A percentile compares a stretch with the other conserved stretches of the same genome.
Evolutionary conservation across 2,797 vertebrate species (phyloP).

Genomic region (Bradypodion pumilum): DNA sequence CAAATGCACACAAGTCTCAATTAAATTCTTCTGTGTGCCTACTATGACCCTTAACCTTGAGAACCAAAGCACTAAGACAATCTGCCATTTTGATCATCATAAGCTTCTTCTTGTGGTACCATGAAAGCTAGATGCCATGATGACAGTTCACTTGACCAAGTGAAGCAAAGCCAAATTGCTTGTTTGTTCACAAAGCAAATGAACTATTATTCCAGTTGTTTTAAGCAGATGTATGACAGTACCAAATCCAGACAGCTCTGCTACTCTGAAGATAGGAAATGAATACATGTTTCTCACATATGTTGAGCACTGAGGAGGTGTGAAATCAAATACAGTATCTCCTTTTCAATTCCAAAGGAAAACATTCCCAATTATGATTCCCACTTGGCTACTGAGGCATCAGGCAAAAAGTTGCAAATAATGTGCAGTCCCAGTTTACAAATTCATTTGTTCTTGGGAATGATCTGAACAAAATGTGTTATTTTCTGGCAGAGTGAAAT

Average conservation of each 20-base stretch:
- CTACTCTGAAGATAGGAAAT: not conserved
- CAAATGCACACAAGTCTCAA: not conserved
- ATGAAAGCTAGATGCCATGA: not conserved
- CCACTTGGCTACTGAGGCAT: not conserved
- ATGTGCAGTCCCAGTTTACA: not conserved
- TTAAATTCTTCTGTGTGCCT: not conserved
- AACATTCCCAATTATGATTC: not conserved
- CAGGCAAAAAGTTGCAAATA: not conserved
- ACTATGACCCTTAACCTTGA: not conserved
- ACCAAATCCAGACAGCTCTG: not conserved
- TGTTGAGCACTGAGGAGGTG: not conserved
- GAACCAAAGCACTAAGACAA: not conserved
- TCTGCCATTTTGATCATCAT: not conserved
- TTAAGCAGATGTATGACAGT: constrained; percentile 1
- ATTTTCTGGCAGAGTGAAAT: not conserved
- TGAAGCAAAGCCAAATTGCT: constrained; percentile 32
- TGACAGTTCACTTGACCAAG: constrained; percentile 1
- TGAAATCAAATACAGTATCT: not conserved
- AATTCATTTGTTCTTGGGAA: not conserved
- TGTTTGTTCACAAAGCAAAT: constrained; percentile 3
- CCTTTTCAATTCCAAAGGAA: not conserved
- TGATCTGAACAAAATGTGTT: not conserved
- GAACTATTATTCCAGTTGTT: constrained; percentile 2
- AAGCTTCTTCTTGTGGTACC: not conserved
- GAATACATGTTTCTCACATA: constrained; percentile 20